These are phyloP conservation scores for Trachelus tabidus DNA, from an alignment of 2,888 invertebrate genomes.

Conservation along the genomic window DNA sequence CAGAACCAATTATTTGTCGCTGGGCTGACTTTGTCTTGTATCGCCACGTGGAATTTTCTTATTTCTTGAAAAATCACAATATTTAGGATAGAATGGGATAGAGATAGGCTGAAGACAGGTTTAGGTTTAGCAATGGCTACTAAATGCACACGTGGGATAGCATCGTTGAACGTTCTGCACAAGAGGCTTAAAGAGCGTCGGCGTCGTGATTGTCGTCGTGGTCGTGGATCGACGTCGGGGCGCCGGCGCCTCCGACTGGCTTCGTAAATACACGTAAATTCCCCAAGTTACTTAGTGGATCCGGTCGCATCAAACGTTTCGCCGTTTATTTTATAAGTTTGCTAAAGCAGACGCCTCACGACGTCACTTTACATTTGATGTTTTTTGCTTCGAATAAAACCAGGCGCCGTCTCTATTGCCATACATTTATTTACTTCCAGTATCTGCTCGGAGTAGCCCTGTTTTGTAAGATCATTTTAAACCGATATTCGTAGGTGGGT, in stretches of 20 bases:
- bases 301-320: constrained; percentile 37
- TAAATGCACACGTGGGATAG: constrained; percentile 11
- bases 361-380: constrained; percentile 29
- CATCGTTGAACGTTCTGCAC: constrained; percentile 17
- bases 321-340: constrained; percentile 28
- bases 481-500: not conserved
- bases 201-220: constrained; percentile 22
- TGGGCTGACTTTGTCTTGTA: not conserved
- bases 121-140: constrained; percentile 35
- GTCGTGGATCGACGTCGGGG: constrained; percentile 26
- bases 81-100: not conserved
- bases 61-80: not conserved
- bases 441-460: not conserved
- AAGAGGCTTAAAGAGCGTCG: constrained; percentile 4
- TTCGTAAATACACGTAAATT: constrained; percentile 50
- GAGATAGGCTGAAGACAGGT: constrained; percentile 34
- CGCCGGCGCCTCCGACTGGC: constrained; percentile 39
- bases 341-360: constrained; percentile 19
- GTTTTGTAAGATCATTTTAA: not conserved
- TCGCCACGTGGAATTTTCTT: not conserved
- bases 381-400: constrained; percentile 30
- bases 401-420: constrained; percentile 29
- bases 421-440: not conserved
- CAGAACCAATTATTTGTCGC: not conserved
- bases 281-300: constrained; percentile 38